Conservation (phyloP, 2,797 vertebrate species). For the Crocidura indochinensis region DNA sequence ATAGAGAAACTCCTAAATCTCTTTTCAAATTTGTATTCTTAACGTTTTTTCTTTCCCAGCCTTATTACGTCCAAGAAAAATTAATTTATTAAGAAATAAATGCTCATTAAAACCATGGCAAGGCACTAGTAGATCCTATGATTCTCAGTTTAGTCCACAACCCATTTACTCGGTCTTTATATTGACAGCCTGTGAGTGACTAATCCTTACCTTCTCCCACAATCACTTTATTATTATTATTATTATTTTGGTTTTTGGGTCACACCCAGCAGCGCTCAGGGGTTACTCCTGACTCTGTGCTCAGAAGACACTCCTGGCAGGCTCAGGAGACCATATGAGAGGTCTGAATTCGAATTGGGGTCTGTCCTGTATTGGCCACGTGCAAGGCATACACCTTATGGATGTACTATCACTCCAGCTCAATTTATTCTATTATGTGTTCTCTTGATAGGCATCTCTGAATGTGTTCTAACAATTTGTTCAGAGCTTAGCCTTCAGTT, state of each 20-base stretch:
- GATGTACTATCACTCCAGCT: too few relatives aligned
- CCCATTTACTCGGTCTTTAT: conserved; percentile 34
- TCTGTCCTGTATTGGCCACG: too few relatives aligned
- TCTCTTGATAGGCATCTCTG: conserved; percentile 70
- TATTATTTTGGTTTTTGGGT: too few relatives aligned
- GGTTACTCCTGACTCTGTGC: too few relatives aligned
- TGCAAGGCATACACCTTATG: too few relatives aligned
- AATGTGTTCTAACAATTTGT: conserved; percentile 79
- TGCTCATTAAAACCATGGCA: neutral
- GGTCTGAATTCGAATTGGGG: too few relatives aligned
- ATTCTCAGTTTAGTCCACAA: conserved; percentile 9
- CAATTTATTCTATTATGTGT: conserved; percentile 68
- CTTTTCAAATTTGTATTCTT: neutral
- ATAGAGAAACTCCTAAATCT: conserved; percentile 63
- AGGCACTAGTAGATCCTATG: neutral
- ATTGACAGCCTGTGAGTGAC: conserved; percentile 69
- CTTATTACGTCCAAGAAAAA: conserved; percentile 45
- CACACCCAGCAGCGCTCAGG: too few relatives aligned
- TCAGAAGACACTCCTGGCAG: too few relatives aligned
- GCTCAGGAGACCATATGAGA: too few relatives aligned
- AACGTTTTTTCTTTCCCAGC: conserved; percentile 45
- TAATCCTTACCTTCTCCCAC: conserved; percentile 72
- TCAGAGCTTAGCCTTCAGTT: conserved; percentile 68
- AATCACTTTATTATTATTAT: too few relatives aligned
- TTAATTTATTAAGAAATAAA: conserved; percentile 32